Base-by-base conservation (phyloP, 2,797 vertebrate species). In the Scolopax bukidnonensis region DNA sequence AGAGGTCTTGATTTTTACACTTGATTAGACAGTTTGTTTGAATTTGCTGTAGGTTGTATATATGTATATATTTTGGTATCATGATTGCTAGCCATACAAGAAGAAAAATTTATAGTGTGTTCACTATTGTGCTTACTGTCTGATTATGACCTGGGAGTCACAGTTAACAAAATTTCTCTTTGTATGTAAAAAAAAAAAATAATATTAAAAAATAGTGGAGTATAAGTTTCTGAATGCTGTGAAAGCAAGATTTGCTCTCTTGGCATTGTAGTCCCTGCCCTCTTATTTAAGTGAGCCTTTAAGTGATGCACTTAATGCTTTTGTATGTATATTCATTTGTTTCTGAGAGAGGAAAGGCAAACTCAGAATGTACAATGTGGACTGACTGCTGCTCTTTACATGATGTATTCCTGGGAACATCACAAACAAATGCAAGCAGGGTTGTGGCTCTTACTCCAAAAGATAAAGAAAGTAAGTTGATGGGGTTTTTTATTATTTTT, bases 401-500 rank as follows among this genome's bases (percentile, higher is more conserved):
- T 45, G 50, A 9, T 23, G 6, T 24, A 8, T 16, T 40, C 56
- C 56, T 33, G n/a, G 50, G 28, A 76, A 57, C 12, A 8, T 12
- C 36, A 32, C 2, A 47, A 16, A 8, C 8, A 10, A 32, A 36
- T 4, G 6, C 33, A 51, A 18, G 10, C 28, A 36, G 53, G 25
- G 32, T 3, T 33, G 25, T 7, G 19, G 5, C 25, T 48, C 45
- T 56, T n/a, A 8, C 15, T 36, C 71, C 33, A 36, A 41, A 54
- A 61, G 8, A 28, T 8, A 18, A 51, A n/a, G 63, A 24, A 45
- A 56, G 8, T 24, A 36, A 11, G 7, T 3, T 65, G 32, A 25
- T 51, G 3, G 18, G 5, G 2, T 50, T 24, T 17, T 21, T 12
- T 5, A 19, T 5, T 0, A 48, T 20, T 2, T 38, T 7, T 16